Base-by-base conservation (phyloP, 2,113 vertebrate genomes). In the Casuarius casuarius region DNA sequence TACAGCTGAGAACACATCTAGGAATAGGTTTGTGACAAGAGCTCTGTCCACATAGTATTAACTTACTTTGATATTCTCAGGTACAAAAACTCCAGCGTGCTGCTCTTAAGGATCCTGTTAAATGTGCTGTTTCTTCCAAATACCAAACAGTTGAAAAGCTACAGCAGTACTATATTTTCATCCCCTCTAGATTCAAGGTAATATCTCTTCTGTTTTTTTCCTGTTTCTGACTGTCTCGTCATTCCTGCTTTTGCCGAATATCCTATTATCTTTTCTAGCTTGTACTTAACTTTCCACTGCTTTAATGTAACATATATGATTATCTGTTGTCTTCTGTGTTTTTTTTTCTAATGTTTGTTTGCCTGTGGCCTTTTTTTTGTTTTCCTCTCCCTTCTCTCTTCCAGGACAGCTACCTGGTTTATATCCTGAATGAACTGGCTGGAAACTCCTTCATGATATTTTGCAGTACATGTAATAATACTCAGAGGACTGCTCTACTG, bases 371-470 rank as follows among this genome's bases (percentile, higher is more conserved):
- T 23, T 59, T 48, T 79, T 9, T 29, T 22, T 44, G 25, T 51
- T 59, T 15, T 12, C 22, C 22, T 15, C 25, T 16, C 5, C 23
- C 13, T 46, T 4, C 71, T 19, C 92, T 40, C 33, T 86, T 31
- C 26, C 95, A 99, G 99, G 99, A 99, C 90, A 99, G 99, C 94
- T 99, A 99, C 88, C 97, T 99, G 95, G 99, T 99, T 87, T 99
- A 99, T 93, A 99, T 99, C 91, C 96, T 99, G 62, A 99, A 99
- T 51, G 99, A 99, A 86, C 95, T 99, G 96, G 99, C 99, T 10
- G 99, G 99, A 16, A 99, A 99, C 97, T 99, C 99, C 17, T 99
- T 99, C 94, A 99, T 99, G 95, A 98, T 99, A 92, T 99, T 99
- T 98, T 99, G 99, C 92, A 99, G 99, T 95, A 99, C 99, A 0